Evolutionary conservation across 2,888 invertebrate species (phyloP).

Genomic region (Amiota minor): DNA sequence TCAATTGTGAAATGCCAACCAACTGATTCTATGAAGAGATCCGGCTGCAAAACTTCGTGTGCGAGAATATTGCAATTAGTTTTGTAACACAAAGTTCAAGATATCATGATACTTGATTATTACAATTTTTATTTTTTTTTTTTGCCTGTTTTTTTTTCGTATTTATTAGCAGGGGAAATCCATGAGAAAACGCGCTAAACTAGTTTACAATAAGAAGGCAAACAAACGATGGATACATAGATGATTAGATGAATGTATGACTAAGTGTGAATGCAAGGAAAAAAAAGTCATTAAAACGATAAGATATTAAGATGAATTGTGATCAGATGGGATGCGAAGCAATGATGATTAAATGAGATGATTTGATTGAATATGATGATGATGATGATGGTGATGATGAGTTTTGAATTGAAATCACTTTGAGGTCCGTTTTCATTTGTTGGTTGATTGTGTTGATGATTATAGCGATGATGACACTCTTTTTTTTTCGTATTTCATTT

Average conservation of each 20-base stretch:
- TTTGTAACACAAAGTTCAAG: constrained; percentile 21
- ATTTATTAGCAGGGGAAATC: constrained; percentile 19
- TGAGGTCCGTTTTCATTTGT: not conserved
- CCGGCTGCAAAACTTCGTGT: constrained; percentile 18
- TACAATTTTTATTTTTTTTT: constrained; percentile 7
- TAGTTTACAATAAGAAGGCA: constrained; percentile 58
- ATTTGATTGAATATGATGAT: too few relatives aligned
- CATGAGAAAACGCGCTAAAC: constrained; percentile 59
- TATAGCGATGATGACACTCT: constrained; percentile 10
- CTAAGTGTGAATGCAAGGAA: constrained; percentile 51
- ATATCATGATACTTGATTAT: constrained; percentile 4
- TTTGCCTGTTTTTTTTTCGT: too few relatives aligned
- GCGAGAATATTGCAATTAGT: constrained; percentile 4
- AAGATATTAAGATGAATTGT: too few relatives aligned
- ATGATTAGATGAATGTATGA: constrained; percentile 52
- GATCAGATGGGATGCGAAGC: too few relatives aligned
- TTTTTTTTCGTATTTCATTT: not conserved
- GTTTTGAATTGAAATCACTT: too few relatives aligned
- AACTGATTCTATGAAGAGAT: constrained; percentile 10
- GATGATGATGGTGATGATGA: too few relatives aligned
- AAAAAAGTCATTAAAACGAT: too few relatives aligned
- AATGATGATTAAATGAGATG: too few relatives aligned
- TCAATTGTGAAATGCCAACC: not conserved
- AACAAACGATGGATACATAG: too few relatives aligned
- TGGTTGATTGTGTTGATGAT: not conserved